Evolutionary conservation across 2,888 invertebrate species (phyloP).

Genomic region (Ceraclea dissimilis): DNA sequence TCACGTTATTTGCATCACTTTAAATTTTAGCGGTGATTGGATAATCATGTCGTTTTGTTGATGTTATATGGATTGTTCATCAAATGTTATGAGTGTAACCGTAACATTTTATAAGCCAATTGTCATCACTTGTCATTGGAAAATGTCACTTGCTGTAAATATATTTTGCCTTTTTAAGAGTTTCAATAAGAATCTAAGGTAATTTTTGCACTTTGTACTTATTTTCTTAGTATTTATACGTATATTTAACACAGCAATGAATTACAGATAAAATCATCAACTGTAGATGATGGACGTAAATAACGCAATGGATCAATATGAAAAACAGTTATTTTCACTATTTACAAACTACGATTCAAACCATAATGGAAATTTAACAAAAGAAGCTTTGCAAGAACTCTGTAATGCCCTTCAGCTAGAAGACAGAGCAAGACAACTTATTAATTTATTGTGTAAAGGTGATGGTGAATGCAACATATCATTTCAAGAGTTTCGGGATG

Average conservation of each 20-base stretch:
- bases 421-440: conserved; percentile 58
- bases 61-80: too few relatives aligned
- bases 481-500: conserved; percentile 71
- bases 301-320: conserved; percentile 59
- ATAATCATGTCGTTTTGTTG: too few relatives aligned
- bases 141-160: conserved; percentile 15
- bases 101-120: not conserved
- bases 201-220: not conserved
- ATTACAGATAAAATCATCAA: not conserved
- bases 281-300: conserved; percentile 16
- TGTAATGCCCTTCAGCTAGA: conserved; percentile 74
- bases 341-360: conserved; percentile 72
- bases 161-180: not conserved
- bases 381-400: conserved; percentile 56
- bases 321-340: conserved; percentile 71
- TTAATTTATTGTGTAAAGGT: conserved; percentile 50
- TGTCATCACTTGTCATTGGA: conserved; percentile 14
- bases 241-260: not conserved
- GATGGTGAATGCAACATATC: conserved; percentile 48
- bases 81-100: too few relatives aligned
- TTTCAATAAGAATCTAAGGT: not conserved
- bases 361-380: conserved; percentile 60
- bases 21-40: too few relatives aligned
- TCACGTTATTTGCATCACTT: too few relatives aligned
- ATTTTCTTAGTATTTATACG: not conserved